Conservation (phyloP, 2,113 vertebrate species). For the Isurus oxyrinchus region DNA sequence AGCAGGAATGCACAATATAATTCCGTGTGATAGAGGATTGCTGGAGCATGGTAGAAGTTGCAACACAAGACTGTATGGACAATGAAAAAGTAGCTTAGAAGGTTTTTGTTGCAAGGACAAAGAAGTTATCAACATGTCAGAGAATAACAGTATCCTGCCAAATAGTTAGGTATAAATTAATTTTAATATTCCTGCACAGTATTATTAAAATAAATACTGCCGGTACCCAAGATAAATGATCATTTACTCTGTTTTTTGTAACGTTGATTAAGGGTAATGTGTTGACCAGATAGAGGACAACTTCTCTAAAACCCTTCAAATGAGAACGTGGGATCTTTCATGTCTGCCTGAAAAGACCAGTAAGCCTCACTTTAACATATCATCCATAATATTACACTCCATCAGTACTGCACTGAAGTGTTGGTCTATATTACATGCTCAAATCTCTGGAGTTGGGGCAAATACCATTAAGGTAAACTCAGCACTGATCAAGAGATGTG, state of each 20-base stretch:
- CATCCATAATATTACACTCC: background rate
- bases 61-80: background rate
- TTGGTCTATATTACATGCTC: background rate
- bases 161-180: background rate
- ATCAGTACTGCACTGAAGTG: background rate
- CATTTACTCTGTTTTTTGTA: background rate
- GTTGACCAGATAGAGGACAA: background rate
- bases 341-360: background rate
- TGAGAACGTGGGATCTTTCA: background rate
- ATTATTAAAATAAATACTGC: background rate
- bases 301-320: background rate
- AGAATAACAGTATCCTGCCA: background rate
- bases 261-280: background rate
- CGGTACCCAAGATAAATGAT: too few species aligned
- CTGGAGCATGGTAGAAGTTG: background rate
- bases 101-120: background rate
- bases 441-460: background rate
- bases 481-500: background rate
- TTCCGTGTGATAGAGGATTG: background rate
- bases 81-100: background rate
- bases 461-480: background rate
- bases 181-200: background rate
- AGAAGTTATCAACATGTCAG: background rate
- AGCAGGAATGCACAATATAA: background rate
- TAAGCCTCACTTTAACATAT: background rate